Percentiles rank a stretch among this genome's conserved stretches.
Conservation (phyloP, 37 sponge, comb jelly and placozoan species). For the Beroe ovata region DNA sequence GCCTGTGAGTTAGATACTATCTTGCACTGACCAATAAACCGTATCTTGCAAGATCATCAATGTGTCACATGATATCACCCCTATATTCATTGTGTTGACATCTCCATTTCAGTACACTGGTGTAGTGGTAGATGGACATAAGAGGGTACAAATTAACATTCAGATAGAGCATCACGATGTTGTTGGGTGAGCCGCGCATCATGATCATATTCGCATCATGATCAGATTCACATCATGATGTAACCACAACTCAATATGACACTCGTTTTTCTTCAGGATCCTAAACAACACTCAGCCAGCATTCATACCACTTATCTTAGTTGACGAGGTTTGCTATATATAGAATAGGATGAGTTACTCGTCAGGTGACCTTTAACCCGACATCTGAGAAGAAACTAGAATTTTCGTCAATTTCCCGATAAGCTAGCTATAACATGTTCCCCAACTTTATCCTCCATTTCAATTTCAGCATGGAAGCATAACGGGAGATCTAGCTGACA, state of each 20-base stretch:
- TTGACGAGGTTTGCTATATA: conserved; percentile 36
- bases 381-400: too few relatives aligned
- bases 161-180: conserved; percentile 19
- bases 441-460: too few relatives aligned
- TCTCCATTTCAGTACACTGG: conserved; percentile 66
- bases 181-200: conserved; percentile 40
- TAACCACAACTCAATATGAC: too few relatives aligned
- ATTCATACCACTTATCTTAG: conserved; percentile 20
- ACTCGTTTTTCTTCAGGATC: conserved; percentile 60
- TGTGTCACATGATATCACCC: too few relatives aligned
- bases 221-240: too few relatives aligned
- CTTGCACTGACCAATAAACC: too few relatives aligned
- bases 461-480: conserved; percentile 41
- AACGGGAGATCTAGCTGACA: conserved; percentile 25
- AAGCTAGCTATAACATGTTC: too few relatives aligned
- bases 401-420: too few relatives aligned
- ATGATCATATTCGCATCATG: too few relatives aligned
- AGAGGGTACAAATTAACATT: conserved; percentile 43
- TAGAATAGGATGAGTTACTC: not conserved
- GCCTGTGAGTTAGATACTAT: too few relatives aligned
- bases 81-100: too few relatives aligned
- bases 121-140: conserved; percentile 50
- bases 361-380: not conserved
- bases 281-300: conserved; percentile 28
- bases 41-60: too few relatives aligned